Conservation (phyloP, 2,888 invertebrate genomes). For the Saturnia pavonia region DNA sequence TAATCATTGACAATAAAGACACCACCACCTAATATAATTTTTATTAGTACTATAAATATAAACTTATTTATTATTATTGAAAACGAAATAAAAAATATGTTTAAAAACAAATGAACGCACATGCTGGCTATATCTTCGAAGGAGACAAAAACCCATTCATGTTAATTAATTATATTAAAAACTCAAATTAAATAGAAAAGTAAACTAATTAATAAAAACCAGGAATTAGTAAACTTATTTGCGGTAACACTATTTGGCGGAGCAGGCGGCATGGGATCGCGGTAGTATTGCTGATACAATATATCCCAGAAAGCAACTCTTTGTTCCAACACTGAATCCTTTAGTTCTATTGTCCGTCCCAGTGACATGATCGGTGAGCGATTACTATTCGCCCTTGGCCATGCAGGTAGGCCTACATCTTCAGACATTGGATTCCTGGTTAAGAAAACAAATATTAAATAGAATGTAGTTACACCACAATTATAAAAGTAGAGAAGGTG, state of each 20-base stretch:
- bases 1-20: too few relatives aligned
- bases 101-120: too few relatives aligned
- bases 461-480: too few relatives aligned
- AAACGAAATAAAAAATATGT: too few relatives aligned
- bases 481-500: too few relatives aligned
- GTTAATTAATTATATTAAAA: not conserved
- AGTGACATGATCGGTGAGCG: slow-evolving; percentile 47
- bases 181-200: not conserved
- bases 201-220: not conserved
- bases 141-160: too few relatives aligned
- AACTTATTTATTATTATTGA: too few relatives aligned
- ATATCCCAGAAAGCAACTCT: slow-evolving; percentile 47
- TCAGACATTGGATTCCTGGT: slow-evolving; percentile 46
- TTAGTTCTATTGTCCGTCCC: slow-evolving; percentile 35
- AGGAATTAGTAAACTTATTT: not conserved
- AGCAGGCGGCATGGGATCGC: slow-evolving; percentile 40
- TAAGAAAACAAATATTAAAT: slow-evolving; percentile 17
- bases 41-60: too few relatives aligned
- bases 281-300: slow-evolving; percentile 48
- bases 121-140: not conserved
- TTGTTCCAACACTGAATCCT: slow-evolving; percentile 33
- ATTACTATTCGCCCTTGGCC: slow-evolving; percentile 40
- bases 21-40: too few relatives aligned
- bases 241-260: not conserved
- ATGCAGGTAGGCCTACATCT: slow-evolving; percentile 36